phyloP scores from a whole-genome alignment of 2,888 invertebrate genomes.

The Prionchulus punctatus region DNA sequence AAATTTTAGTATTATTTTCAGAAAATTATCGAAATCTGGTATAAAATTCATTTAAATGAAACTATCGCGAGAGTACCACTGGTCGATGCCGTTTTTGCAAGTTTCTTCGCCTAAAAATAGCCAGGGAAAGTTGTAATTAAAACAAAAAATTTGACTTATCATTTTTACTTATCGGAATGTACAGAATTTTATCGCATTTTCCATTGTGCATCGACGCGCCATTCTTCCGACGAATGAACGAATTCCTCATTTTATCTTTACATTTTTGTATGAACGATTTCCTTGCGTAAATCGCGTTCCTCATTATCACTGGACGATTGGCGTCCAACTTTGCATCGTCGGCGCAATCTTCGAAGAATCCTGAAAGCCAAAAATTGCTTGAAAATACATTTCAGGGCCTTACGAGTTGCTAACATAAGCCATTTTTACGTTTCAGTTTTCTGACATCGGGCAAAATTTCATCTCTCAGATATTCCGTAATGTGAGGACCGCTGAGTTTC shows the following conservation, averaged over 20 bases:
- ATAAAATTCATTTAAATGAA: no score
- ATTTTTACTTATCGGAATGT: no score
- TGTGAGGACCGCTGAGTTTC: slow-evolving; percentile 27
- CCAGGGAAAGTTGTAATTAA: no score
- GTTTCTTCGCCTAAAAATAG: no score
- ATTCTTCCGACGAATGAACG: neutral
- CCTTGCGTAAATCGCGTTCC: slow-evolving; percentile 33
- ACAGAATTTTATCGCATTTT: no score
- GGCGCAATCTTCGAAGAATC: slow-evolving; percentile 39
- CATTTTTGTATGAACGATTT: slow-evolving; percentile 30
- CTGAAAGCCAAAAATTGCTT: slow-evolving; percentile 22
- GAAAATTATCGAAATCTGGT: no score
- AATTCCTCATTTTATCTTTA: slow-evolving; percentile 14
- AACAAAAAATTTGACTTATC: no score
- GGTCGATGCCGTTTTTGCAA: no score
- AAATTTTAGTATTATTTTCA: no score
- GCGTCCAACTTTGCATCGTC: slow-evolving; percentile 36
- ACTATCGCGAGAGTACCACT: no score
- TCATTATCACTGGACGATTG: slow-evolving; percentile 34
- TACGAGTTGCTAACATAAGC: neutral
- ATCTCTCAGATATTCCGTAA: slow-evolving; percentile 31
- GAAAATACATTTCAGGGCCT: slow-evolving; percentile 1
- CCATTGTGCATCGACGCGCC: no score
- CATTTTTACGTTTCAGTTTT: slow-evolving; percentile 33
- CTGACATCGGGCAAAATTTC: slow-evolving; percentile 38